Evolutionary conservation across 2,888 invertebrate species (phyloP).

Genomic region (Rhaphigaster nebulosa): DNA sequence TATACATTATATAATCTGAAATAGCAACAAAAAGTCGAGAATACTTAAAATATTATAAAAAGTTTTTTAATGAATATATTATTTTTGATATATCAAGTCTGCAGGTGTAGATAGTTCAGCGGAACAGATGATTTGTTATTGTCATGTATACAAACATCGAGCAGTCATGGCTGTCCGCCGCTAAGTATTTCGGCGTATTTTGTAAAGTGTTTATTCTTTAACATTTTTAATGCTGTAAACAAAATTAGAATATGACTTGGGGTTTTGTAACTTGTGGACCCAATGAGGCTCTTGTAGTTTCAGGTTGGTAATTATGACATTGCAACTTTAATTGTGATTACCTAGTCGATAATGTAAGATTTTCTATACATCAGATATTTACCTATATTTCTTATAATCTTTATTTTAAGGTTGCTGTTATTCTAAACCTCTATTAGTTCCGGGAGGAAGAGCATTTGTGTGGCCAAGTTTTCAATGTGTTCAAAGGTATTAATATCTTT

Average conservation of each 20-base stretch:
- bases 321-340: not conserved
- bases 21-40: too few relatives aligned
- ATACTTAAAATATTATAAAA: too few relatives aligned
- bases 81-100: not conserved
- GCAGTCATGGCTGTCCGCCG: constrained; percentile 52
- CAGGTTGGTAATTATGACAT: constrained; percentile 77
- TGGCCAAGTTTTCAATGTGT: constrained; percentile 93
- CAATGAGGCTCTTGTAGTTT: constrained; percentile 94
- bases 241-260: constrained; percentile 76
- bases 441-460: constrained; percentile 96
- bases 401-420: constrained; percentile 90
- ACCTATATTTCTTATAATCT: not conserved
- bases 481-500: constrained; percentile 74
- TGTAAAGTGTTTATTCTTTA: not conserved
- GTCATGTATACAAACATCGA: constrained; percentile 57
- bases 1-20: too few relatives aligned
- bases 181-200: constrained; percentile 42
- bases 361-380: not conserved
- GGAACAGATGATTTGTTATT: constrained; percentile 35
- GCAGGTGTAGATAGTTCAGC: not conserved
- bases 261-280: constrained; percentile 96
- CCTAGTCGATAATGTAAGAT: not conserved
- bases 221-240: constrained; percentile 7
- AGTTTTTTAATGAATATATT: too few relatives aligned
- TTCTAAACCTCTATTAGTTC: constrained; percentile 90